phyloP scores from a whole-genome alignment of 2,888 invertebrate genomes.

The Watsonalla cultraria region DNA sequence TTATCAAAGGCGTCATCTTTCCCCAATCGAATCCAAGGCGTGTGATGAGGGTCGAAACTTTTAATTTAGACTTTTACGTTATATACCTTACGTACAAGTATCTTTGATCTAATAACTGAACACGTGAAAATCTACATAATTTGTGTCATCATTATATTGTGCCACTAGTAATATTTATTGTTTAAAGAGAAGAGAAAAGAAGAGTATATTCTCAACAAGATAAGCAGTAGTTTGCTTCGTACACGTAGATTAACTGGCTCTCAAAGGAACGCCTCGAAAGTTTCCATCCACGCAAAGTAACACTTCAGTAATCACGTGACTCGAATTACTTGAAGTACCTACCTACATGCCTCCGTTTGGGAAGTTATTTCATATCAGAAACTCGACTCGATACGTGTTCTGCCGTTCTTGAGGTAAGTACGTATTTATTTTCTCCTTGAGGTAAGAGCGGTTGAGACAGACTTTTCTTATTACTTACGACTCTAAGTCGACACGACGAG shows the following conservation, averaged over 20 bases:
- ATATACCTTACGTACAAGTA: no score
- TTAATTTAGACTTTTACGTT: no score
- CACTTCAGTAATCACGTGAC: constrained; percentile 1
- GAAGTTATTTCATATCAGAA: constrained; percentile 1
- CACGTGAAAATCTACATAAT: no score
- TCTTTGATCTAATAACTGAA: no score
- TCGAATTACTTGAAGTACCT: not conserved
- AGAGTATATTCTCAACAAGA: not conserved
- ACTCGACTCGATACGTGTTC: not conserved
- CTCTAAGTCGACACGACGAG: no score
- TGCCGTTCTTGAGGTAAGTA: not conserved
- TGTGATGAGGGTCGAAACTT: no score
- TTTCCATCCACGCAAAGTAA: not conserved
- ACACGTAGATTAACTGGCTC: not conserved
- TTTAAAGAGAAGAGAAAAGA: no score
- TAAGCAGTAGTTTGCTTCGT: not conserved
- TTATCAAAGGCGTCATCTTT: no score
- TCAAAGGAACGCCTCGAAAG: not conserved
- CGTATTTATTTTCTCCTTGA: no score
- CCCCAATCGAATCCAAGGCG: no score
- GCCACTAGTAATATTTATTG: not conserved
- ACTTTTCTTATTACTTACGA: no score
- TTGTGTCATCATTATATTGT: not conserved
- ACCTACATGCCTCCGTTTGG: not conserved
- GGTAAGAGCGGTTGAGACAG: no score